phyloP scores from a whole-genome alignment of 35 echinoderm and acorn worm species.

The Chiridota heheva region DNA sequence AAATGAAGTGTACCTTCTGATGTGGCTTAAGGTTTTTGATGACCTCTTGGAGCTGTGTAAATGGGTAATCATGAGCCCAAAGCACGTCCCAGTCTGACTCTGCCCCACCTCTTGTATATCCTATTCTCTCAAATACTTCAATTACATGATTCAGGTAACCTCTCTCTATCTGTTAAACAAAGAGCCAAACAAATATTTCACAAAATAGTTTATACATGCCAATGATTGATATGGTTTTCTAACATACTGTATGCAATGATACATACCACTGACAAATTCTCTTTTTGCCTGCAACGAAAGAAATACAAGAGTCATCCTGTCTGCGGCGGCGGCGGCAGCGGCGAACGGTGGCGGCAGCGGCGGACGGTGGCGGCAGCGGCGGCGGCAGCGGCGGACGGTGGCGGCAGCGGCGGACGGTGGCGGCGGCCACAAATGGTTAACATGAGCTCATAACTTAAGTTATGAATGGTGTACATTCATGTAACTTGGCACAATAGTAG shows the following conservation, averaged over 20 bases:
- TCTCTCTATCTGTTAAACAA: slow-evolving; percentile 57
- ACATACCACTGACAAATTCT: not conserved
- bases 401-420: too few relatives aligned
- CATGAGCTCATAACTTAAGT: too few relatives aligned
- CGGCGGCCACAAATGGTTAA: too few relatives aligned
- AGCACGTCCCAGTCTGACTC: slow-evolving; percentile 79
- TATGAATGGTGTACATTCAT: too few relatives aligned
- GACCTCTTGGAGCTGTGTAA: slow-evolving; percentile 48
- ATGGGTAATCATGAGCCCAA: slow-evolving; percentile 96
- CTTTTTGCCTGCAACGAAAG: not conserved
- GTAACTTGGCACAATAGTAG: too few relatives aligned
- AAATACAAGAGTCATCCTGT: not conserved
- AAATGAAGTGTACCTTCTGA: slow-evolving; percentile 85
- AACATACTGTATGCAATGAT: not conserved
- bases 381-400: too few relatives aligned
- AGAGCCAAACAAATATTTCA: not conserved
- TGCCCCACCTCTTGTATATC: slow-evolving; percentile 62
- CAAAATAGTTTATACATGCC: not conserved
- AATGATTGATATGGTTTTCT: not conserved
- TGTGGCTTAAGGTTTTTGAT: slow-evolving; percentile 64
- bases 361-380: not conserved
- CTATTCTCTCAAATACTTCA: slow-evolving; percentile 65
- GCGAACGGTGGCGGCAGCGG: not conserved
- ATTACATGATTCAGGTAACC: slow-evolving; percentile 86
- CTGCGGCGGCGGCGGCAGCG: not conserved